Conservation (phyloP, 2,113 vertebrate species). For the Aleadryas rufinucha region DNA sequence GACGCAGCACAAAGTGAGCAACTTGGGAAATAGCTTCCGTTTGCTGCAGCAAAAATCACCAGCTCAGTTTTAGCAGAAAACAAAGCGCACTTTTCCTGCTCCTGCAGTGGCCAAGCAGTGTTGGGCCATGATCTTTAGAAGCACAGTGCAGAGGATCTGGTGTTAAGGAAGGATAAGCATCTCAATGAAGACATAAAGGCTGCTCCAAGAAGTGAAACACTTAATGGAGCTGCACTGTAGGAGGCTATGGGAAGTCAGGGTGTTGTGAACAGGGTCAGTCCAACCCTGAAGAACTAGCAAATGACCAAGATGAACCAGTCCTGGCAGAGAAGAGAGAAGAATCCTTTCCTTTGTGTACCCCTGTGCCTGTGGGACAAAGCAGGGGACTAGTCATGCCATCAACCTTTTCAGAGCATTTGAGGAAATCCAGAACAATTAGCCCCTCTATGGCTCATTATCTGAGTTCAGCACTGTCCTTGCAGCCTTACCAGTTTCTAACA, state of each 20-base stretch:
- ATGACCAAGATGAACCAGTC: background rate
- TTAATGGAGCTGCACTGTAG: background rate
- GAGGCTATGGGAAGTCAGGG: background rate
- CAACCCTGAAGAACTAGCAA: background rate
- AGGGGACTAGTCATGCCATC: background rate
- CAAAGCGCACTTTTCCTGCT: background rate
- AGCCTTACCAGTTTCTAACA: background rate
- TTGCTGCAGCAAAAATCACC: background rate
- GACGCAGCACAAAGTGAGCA: background rate
- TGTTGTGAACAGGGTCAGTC: background rate
- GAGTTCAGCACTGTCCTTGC: background rate
- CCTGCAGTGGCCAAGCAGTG: background rate
- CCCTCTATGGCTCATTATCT: background rate
- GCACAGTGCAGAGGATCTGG: background rate
- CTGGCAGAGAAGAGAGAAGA: background rate
- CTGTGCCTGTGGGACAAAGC: background rate
- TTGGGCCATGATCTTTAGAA: background rate
- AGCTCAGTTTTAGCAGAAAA: background rate
- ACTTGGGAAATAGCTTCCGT: background rate
- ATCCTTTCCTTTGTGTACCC: background rate
- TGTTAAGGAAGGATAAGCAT: background rate
- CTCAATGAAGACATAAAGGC: background rate
- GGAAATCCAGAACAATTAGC: background rate
- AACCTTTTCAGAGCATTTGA: background rate
- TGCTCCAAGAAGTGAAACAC: background rate